Evolutionary conservation across 2,888 invertebrate genomes (phyloP).

Genomic region (Xestia ashworthii): DNA sequence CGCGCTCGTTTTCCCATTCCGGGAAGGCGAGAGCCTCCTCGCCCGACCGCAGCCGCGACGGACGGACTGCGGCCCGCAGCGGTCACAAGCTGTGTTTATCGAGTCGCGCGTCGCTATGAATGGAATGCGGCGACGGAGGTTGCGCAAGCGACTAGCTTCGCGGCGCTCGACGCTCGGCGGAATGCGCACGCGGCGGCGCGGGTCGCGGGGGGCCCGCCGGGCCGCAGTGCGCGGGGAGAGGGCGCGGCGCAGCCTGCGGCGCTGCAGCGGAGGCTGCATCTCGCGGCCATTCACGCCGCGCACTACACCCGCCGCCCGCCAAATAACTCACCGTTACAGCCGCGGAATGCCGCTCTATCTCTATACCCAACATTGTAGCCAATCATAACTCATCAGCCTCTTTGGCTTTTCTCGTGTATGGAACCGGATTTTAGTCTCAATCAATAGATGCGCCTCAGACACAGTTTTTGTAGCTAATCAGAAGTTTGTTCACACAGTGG

Average conservation of each 20-base stretch:
- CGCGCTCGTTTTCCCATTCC: slow-evolving; percentile 82
- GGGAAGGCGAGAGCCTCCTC: slow-evolving; percentile 76
- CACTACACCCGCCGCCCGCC: slow-evolving; percentile 79
- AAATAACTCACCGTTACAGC: slow-evolving; percentile 90
- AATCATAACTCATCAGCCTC: slow-evolving; percentile 67
- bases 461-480: slow-evolving; percentile 18
- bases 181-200: slow-evolving; percentile 74
- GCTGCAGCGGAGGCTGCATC: slow-evolving; percentile 86
- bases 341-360: slow-evolving; percentile 88
- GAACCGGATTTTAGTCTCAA: slow-evolving; percentile 33
- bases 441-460: slow-evolving; percentile 29
- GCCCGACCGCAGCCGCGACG: slow-evolving; percentile 56
- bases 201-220: slow-evolving; percentile 64
- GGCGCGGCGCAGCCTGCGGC: slow-evolving; percentile 68
- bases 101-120: slow-evolving; percentile 86
- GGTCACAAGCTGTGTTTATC: slow-evolving; percentile 71
- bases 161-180: slow-evolving; percentile 81
- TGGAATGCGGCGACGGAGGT: slow-evolving; percentile 89
- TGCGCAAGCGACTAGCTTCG: slow-evolving; percentile 87
- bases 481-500: slow-evolving; percentile 11
- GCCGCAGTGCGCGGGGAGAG: slow-evolving; percentile 67
- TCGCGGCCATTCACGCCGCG: slow-evolving; percentile 89
- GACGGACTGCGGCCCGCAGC: slow-evolving; percentile 57
- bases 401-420: slow-evolving; percentile 44
- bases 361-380: slow-evolving; percentile 77